phyloP scores from a whole-genome alignment of 2,113 vertebrate genomes.

The Onychostruthus taczanowskii region DNA sequence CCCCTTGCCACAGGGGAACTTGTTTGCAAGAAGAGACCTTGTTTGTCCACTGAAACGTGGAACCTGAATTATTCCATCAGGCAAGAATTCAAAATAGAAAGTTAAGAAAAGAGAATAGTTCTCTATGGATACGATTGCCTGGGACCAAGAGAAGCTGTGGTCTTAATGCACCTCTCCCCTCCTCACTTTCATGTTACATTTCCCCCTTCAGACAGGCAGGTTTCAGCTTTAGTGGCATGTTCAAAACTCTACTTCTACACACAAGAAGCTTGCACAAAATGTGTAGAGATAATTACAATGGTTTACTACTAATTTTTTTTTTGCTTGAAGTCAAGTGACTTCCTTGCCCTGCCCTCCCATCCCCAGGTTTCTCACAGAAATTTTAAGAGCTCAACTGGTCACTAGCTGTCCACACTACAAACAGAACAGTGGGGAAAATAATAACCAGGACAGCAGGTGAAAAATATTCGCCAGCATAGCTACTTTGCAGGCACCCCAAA shows the following conservation, averaged over 20 bases:
- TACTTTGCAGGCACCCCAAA: neutral
- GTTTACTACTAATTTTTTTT: neutral
- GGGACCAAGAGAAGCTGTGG: neutral
- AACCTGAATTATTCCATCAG: neutral
- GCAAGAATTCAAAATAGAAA: neutral
- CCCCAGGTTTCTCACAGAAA: neutral
- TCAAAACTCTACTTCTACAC: neutral
- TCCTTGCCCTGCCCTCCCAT: neutral
- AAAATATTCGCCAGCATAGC: neutral
- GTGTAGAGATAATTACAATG: neutral
- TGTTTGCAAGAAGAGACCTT: constrained; percentile 5
- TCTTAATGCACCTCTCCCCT: neutral
- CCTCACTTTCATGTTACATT: neutral
- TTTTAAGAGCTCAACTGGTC: neutral
- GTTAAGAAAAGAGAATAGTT: neutral
- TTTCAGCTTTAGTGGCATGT: neutral
- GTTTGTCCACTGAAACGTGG: constrained; percentile 16
- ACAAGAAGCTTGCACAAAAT: neutral
- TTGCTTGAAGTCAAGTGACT: neutral
- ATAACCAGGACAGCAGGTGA: neutral
- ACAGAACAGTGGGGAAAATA: neutral
- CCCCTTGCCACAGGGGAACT: constrained; percentile 39
- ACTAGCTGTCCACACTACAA: neutral
- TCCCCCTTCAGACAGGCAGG: neutral
- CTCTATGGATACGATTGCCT: neutral